Evolutionary conservation across 2,888 invertebrate species (phyloP), one percentile per base, ranked within the genome.

Genomic region (Cheilosia pagana): DNA sequence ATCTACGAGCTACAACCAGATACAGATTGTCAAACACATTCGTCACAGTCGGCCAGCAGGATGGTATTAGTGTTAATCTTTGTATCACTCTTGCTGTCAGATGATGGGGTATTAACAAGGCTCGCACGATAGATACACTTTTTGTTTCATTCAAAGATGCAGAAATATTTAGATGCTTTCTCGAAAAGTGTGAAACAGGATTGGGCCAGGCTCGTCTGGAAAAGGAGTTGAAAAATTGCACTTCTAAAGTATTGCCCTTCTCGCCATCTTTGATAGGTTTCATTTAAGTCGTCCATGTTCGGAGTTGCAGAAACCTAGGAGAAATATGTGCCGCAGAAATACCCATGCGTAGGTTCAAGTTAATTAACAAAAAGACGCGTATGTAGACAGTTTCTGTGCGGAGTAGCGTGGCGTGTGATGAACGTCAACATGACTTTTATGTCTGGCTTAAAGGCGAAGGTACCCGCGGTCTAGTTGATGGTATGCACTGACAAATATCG

Each of bases 361-460:
- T 74, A 82, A 82, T 82, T 82, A 77, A 77, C 77, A 43, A 71
- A 72, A 82, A 72, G 72, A 77, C 39, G 5, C 12, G 35, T 39
- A 68, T 21, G 4, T 8, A 6, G 50, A 21, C 10, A 12, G 21
- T 35, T 63, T 19, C 23, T 21, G 55, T 48, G 31, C 48, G 23
- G 55, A 35, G 12, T 4, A 19, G 21, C 12, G 21, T 59, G 4
- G n/a, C 57, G 23, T 71, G 10, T 31, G 70, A 48, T 39, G 55
- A 35, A 19, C 65, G 43, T 63, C 62, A 60, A 62, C 48, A 76
- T 50, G 55, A 65, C 71, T 60, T 53, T 50, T 60, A 52, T 62
- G 60, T 62, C 65, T 31, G 65, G 41, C 67, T 77, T 63, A 72
- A 72, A 55, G 52, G 67, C 60, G 62, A 50, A 77, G 67, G 55